A percentile compares a stretch with the other conserved stretches of the same genome.
Conservation (phyloP, 2,888 invertebrate species). For the Microctonus aethiopoides region DNA sequence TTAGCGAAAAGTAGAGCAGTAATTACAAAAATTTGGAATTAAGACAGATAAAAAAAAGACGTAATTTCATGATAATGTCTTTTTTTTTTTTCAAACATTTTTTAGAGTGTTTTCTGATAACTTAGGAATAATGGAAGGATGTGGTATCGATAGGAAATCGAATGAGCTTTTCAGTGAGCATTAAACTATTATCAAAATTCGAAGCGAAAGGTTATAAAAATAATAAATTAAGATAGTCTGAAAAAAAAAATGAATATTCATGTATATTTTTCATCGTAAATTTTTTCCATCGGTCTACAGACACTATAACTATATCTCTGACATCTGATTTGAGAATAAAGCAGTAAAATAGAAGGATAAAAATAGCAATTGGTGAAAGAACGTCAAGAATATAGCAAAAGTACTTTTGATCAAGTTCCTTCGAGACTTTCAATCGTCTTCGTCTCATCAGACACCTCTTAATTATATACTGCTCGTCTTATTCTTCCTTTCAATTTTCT, state of each 20-base stretch:
- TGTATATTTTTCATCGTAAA: too few relatives aligned
- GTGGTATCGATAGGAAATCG: too few relatives aligned
- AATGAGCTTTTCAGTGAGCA: too few relatives aligned
- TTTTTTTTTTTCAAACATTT: too few relatives aligned
- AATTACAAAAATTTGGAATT: too few relatives aligned
- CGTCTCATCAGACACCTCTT: background rate
- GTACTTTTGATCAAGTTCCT: background rate
- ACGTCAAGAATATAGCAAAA: background rate
- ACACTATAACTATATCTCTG: background rate
- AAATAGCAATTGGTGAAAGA: background rate
- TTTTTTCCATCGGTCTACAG: background rate
- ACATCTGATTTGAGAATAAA: background rate
- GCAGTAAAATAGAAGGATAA: background rate
- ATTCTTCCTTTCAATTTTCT: background rate
- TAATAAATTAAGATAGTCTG: background rate
- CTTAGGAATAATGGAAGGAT: too few relatives aligned
- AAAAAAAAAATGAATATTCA: background rate
- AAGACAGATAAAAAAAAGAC: too few relatives aligned
- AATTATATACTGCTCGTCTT: background rate
- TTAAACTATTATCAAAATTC: too few relatives aligned
- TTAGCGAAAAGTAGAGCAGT: too few relatives aligned
- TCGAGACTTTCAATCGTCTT: slow-evolving; percentile 2
- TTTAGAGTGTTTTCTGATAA: too few relatives aligned
- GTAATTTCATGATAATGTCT: too few relatives aligned
- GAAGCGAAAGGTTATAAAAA: background rate